Base-by-base conservation (phyloP, 2,888 invertebrate genomes). In the Danaus chrysippus region DNA sequence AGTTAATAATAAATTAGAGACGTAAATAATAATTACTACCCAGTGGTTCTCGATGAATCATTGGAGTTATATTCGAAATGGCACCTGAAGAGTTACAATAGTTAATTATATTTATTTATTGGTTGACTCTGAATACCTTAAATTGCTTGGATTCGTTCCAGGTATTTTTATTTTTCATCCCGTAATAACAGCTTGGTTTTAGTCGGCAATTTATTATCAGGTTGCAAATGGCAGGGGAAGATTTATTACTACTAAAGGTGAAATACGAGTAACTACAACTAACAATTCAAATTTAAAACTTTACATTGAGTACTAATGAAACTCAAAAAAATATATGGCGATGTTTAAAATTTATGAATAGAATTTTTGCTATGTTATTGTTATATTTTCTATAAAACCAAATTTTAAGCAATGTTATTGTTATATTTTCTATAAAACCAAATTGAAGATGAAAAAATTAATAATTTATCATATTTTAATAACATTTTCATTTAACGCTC, bases 131-230 rank as follows among this genome's bases (percentile, higher is more conserved):
- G 69, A 73, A 67, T 70, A 67, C 71, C 70, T 73, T 78, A 83
- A 83, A 84, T 84, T 83, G 78, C 78, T 71, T 58, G 63, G 23
- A 34, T 54, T 67, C 69, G 71, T 70, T 63, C 56, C 64, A 67
- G 66, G 70, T 76, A 65, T 68, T 68, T 66, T 61, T 68, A 58
- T 65, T 68, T 68, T 67, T 60, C 54, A 59, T 62, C 54, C 62
- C 55, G 63, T 77, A 76, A 76, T 78, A 77, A 70, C 77, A 70
- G 74, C 75, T 70, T 75, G 77, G 75, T 71, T 70, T 71, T 74
- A 75, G 81, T 73, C 64, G 60, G 72, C 71, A 70, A 81, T 83
- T 80, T 80, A 80, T 77, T 74, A 73, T 68, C 59, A 68, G 69
- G 63, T 68, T 70, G 63, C 72, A 72, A 75, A 69, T 65, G 65